Percentiles rank a stretch among this genome's conserved stretches.
Evolutionary conservation across 2,888 invertebrate genomes (phyloP).

Genomic region (Smittia aterrima): DNA sequence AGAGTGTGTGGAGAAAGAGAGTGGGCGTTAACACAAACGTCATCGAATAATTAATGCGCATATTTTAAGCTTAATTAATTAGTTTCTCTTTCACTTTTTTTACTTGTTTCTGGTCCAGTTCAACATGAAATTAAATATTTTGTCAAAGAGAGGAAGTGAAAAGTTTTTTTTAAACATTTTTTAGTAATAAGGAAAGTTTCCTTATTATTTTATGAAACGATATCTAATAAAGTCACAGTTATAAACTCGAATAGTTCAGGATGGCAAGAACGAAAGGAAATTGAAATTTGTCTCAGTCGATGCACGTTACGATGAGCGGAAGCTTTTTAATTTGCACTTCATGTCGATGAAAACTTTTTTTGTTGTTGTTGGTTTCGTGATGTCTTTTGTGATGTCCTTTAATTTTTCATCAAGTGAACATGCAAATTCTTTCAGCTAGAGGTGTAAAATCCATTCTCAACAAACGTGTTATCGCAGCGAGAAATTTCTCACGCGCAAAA

Average conservation of each 20-base stretch:
- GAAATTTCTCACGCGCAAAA: background rate
- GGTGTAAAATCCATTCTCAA: background rate
- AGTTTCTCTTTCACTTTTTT: background rate
- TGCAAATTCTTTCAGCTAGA: background rate
- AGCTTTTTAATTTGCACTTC: background rate
- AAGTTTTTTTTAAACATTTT: background rate
- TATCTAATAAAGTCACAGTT: background rate
- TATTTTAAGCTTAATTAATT: slow-evolving; percentile 21
- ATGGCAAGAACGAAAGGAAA: background rate
- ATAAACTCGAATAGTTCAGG: background rate
- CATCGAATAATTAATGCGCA: background rate
- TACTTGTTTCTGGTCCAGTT: slow-evolving; percentile 4
- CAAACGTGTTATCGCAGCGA: background rate
- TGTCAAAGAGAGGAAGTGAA: background rate
- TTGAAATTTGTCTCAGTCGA: slow-evolving; percentile 1
- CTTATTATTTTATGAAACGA: background rate
- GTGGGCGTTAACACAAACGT: background rate
- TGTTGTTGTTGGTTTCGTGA: slow-evolving; percentile 23
- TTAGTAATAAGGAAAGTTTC: background rate
- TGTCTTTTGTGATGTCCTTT: slow-evolving; percentile 36
- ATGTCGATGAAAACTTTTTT: background rate
- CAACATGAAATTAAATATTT: background rate
- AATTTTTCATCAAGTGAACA: background rate
- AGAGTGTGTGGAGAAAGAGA: background rate
- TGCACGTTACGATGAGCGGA: background rate